Percentiles rank a stretch among this genome's conserved stretches.
Conservation (phyloP, 2,888 invertebrate species). For the Pocota personata region DNA sequence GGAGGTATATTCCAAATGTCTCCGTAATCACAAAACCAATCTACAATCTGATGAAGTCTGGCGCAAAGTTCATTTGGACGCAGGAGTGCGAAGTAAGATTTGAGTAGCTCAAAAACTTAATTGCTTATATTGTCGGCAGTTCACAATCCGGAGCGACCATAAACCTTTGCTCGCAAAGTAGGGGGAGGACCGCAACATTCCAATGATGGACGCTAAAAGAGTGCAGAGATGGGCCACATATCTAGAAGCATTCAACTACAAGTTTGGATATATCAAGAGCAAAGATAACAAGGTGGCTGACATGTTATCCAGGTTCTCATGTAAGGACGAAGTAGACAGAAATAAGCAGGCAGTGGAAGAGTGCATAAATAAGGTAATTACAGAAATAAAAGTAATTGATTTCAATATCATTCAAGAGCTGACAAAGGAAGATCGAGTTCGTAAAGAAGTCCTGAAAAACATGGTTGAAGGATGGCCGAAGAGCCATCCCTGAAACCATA, state of each 20-base stretch:
- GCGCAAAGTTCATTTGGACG: background rate
- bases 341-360: background rate
- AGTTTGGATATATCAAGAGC: background rate
- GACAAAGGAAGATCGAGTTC: background rate
- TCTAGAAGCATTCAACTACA: background rate
- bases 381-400: constrained; percentile 9
- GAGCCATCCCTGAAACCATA: background rate
- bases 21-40: too few relatives aligned
- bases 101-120: background rate
- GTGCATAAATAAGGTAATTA: background rate
- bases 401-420: constrained; percentile 1
- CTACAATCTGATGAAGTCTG: background rate
- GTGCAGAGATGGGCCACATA: background rate
- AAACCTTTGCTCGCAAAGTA: too few relatives aligned
- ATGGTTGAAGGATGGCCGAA: background rate
- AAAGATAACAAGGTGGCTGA: constrained; percentile 1
- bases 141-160: too few relatives aligned
- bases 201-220: background rate
- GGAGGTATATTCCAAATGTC: too few relatives aligned
- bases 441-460: constrained; percentile 6
- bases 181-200: background rate
- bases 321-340: background rate
- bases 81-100: background rate
- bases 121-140: too few relatives aligned
- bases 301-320: background rate